Base-by-base conservation (phyloP, 2,888 invertebrate genomes). In the Caenorhabditis sp. region DNA sequence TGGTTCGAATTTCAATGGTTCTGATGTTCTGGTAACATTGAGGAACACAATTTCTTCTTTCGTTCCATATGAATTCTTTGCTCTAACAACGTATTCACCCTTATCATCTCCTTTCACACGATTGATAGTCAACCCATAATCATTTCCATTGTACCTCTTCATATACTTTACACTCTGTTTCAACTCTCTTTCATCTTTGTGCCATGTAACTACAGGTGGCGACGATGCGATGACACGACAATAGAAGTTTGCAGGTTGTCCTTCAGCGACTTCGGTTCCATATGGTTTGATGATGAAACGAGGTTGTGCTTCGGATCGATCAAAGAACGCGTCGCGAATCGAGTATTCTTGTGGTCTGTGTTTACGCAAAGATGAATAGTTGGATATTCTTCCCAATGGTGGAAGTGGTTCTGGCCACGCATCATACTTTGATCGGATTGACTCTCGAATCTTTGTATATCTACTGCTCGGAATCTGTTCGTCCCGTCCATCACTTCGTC, bases 101-200 rank as follows among this genome's bases (percentile, higher is more conserved):
- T 68, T 78, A 63, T 78, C 79, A 26, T 95, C 94, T 78, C 95
- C 89, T 89, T 94, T 95, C 50, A 94, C 94, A 83, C 99, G 92
- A 90, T 97, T 97, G 83, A 99, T 96, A 78, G 96, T 93, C 89
- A 99, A 95, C 89, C 95, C 95, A 89, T 95, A 99, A 88, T 97
- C 95, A 84, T 97, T 95, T 64, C 94, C 95, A 54, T 92, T 92
- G 88, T 97, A 99, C 86, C 96, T 92, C 90, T 97, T 97, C 97
- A 99, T 99, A 89, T 94, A 96, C 90, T 99, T 99, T 79, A 97
- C 96, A 82, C 95, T 95, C 90, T 99, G 97, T 65, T 94, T 91
- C 64, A 99, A 90, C 88, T 97, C 97, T 87, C 92, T 92, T 89
- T 94, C 94, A 89, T 95, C 95, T 87, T 93, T 93, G 80, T 93